A percentile compares a stretch with the other conserved stretches of the same genome.
phyloP scores from a whole-genome alignment of 2,888 invertebrate genomes.

The Leuctra nigra region DNA sequence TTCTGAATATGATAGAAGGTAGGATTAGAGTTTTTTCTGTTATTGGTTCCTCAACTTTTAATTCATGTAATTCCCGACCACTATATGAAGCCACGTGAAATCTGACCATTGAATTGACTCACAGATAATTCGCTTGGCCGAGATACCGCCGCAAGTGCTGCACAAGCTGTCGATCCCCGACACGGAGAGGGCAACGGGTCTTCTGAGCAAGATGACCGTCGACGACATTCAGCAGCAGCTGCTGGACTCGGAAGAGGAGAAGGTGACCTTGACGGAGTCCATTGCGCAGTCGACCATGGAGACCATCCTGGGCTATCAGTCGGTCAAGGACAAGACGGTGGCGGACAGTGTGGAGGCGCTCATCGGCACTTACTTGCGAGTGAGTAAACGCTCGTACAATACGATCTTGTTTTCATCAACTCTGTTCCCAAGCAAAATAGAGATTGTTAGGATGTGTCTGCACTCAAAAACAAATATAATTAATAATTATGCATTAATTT shows the following conservation, averaged over 20 bases:
- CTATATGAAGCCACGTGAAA: too few relatives aligned
- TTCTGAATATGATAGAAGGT: too few relatives aligned
- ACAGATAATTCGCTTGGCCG: conserved; percentile 38
- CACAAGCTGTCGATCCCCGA: conserved; percentile 43
- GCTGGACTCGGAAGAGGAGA: conserved; percentile 40
- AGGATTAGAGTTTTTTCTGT: too few relatives aligned
- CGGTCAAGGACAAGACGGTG: conserved; percentile 55
- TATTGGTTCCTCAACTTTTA: too few relatives aligned
- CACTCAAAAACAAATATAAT: too few relatives aligned
- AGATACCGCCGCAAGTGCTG: conserved; percentile 45
- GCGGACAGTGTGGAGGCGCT: conserved; percentile 85
- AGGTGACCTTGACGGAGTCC: conserved; percentile 37
- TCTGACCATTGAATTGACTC: too few relatives aligned
- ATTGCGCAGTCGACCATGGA: conserved; percentile 41
- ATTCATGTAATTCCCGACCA: too few relatives aligned
- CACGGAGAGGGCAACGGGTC: conserved; percentile 39
- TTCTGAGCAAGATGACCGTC: conserved; percentile 19
- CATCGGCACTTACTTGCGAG: conserved; percentile 59
- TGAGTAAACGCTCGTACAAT: not conserved
- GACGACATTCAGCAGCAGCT: conserved; percentile 29
- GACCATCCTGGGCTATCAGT: conserved; percentile 44
- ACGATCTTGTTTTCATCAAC: too few relatives aligned
- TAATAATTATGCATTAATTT: too few relatives aligned
- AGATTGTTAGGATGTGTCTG: too few relatives aligned
- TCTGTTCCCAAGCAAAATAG: too few relatives aligned